Evolutionary conservation across 2,888 invertebrate species (phyloP), one percentile per base, ranked within the genome.

Genomic region (Tanytarsus gracilentus): DNA sequence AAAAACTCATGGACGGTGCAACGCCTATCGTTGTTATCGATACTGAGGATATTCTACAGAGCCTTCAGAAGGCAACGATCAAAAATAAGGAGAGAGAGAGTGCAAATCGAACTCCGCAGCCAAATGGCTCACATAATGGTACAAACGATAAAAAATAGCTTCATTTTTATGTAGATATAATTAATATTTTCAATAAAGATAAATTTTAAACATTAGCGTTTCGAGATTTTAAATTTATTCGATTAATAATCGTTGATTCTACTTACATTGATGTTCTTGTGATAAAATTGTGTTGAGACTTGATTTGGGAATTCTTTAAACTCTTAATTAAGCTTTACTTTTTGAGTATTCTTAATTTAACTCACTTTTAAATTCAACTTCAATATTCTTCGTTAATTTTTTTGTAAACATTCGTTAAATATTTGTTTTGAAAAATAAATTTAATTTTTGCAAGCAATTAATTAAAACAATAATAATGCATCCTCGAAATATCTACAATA

Each of bases 401-500:
- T 44, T 44, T 11, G 21, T 44, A 44, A 21, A 21, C 1, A 4
- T 44, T 44, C 44, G 44, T 44, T 8, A 44, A 44, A 4, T 44
- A 23, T 6, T 40, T 14, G 2, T 21, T 14, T 44, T 18, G 21
- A 40, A 4, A 40, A n/a, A n/a, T 7, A 11, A 7, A 14, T 7
- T 14, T 7, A 7, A 36, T 7, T 36, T 36, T 36, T 36, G 14
- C 5, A 7, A n/a, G 4, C 9, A 36, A 36, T 36, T 36, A 7
- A 11, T 36, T n/a, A 36, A 29, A 4, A 11, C 65, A 84, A 84
- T 68, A 81, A 79, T 76, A 66, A 98, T 99, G 95, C 98, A 99
- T 73, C 85, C 88, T 0, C 79, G 93, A 63, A 99, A 98, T 75
- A 84, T 86, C 21, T 95, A 97, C 69, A 87, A 81, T 70, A 79